A percentile compares a stretch with the other conserved stretches of the same genome.
phyloP scores from a whole-genome alignment of 2,797 vertebrate genomes.

The Apodemus agrarius region DNA sequence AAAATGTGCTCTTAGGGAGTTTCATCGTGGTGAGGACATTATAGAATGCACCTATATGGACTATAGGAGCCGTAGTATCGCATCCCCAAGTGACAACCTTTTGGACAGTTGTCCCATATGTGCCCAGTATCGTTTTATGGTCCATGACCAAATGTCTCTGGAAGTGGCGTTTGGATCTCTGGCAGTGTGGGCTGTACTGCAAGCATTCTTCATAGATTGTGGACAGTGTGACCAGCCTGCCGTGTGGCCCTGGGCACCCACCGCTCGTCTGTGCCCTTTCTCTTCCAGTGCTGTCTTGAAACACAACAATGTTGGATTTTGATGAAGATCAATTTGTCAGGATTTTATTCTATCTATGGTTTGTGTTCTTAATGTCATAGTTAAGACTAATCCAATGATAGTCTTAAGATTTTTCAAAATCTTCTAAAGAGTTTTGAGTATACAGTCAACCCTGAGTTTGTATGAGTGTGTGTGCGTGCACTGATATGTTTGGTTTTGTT shows the following conservation, averaged over 20 bases:
- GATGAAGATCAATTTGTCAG: background rate
- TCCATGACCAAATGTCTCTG: background rate
- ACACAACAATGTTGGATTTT: background rate
- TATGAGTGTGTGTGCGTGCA: accelerated
- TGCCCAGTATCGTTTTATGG: background rate
- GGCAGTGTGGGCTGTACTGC: background rate
- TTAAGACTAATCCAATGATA: background rate
- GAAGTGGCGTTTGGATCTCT: background rate
- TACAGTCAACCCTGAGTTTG: background rate
- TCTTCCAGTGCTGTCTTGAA: background rate
- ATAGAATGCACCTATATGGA: background rate
- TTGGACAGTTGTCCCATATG: background rate
- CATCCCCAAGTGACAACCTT: background rate
- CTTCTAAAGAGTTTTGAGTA: background rate
- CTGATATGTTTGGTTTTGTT: background rate
- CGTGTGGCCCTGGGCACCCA: background rate
- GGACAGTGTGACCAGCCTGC: accelerated
- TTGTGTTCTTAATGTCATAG: background rate
- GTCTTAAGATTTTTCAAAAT: background rate
- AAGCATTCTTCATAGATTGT: background rate
- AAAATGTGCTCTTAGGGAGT: background rate
- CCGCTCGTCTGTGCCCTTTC: background rate
- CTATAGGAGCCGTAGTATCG: background rate
- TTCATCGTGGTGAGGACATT: background rate
- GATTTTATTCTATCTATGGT: background rate